phyloP scores from a whole-genome alignment of 1,140 invertebrate species.

The Gryon sp. region DNA sequence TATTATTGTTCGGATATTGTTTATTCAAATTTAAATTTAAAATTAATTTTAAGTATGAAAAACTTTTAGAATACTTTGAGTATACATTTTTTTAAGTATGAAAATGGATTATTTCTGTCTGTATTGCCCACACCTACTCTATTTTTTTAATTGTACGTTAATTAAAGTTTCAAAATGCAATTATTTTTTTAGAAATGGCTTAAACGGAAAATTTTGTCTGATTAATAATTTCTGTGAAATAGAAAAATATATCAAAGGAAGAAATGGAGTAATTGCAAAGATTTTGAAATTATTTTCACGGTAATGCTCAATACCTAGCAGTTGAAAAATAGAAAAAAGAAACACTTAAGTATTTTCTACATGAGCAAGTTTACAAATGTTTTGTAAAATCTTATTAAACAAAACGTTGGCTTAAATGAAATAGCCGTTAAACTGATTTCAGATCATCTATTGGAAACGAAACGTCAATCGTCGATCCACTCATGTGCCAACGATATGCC shows the following conservation, averaged over 20 bases:
- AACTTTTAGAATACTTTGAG: too few species aligned
- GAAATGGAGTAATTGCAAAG: conserved; percentile 72
- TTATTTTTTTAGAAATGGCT: conserved; percentile 79
- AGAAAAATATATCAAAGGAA: conserved; percentile 58
- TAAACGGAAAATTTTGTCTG: conserved; percentile 80
- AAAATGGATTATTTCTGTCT: too few species aligned
- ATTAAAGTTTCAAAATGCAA: too few species aligned
- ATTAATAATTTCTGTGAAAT: conserved; percentile 80
- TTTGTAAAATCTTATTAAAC: conserved; percentile 16
- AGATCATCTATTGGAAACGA: conserved; percentile 66
- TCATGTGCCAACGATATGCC: conserved; percentile 71
- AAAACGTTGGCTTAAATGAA: conserved; percentile 44
- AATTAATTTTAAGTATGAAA: too few species aligned
- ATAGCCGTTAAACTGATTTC: conserved; percentile 53
- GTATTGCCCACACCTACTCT: too few species aligned
- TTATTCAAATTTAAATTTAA: too few species aligned
- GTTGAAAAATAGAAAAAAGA: too few species aligned
- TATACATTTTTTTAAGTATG: too few species aligned
- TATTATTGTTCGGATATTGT: too few species aligned
- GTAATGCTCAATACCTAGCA: too few species aligned
- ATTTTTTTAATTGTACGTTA: too few species aligned
- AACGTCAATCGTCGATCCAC: conserved; percentile 60
- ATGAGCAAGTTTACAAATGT: not conserved
- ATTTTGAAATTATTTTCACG: conserved; percentile 71
- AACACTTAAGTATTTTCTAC: too few species aligned